Conservation (phyloP, 2,113 vertebrate species). For the Sceloporus tristichus region DNA sequence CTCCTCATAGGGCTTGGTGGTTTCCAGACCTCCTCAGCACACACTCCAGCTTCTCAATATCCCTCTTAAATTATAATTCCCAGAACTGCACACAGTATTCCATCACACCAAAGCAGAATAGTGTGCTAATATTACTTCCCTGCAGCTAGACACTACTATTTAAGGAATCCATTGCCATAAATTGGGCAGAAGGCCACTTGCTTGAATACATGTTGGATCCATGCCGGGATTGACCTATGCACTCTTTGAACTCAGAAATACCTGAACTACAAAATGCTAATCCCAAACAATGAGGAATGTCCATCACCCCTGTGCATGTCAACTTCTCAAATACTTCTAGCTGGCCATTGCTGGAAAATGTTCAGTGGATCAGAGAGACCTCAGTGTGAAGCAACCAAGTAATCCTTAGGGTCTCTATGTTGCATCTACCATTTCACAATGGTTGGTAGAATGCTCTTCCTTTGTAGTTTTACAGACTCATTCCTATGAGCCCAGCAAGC, state of each 20-base stretch:
- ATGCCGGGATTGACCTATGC: background rate
- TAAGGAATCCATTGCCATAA: background rate
- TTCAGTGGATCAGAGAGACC: background rate
- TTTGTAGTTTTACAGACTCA: slow-evolving; percentile 52
- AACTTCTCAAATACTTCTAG: background rate
- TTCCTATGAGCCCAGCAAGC: slow-evolving; percentile 42
- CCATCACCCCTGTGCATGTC: background rate
- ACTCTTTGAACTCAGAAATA: background rate
- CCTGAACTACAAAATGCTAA: background rate
- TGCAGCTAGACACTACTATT: background rate
- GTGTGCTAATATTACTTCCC: too few species aligned
- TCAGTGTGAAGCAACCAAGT: background rate
- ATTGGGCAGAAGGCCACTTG: background rate
- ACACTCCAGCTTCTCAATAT: too few species aligned
- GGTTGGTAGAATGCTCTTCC: background rate
- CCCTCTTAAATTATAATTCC: too few species aligned
- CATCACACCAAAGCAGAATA: too few species aligned
- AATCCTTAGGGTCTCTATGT: too few species aligned
- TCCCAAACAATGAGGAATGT: background rate
- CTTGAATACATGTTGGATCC: background rate
- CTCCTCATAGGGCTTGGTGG: too few species aligned
- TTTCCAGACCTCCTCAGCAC: too few species aligned
- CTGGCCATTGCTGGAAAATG: background rate
- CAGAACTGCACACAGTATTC: too few species aligned
- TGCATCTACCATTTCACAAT: too few species aligned